Evolutionary conservation across 2,888 invertebrate genomes (phyloP).

Genomic region (Coremacera marginata): DNA sequence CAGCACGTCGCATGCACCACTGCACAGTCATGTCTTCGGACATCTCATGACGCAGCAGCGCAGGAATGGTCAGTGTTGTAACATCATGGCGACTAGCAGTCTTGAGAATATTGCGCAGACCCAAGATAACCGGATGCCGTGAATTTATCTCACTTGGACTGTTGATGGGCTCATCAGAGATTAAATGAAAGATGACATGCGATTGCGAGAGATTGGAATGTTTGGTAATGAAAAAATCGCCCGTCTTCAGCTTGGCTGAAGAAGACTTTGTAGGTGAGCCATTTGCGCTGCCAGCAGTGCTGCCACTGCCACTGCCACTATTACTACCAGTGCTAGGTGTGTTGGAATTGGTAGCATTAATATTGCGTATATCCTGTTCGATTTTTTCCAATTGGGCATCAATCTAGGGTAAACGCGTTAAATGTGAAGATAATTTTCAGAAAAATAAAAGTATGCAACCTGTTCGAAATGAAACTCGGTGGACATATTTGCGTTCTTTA

Average conservation of each 20-base stretch:
- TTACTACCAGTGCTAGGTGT: slow-evolving; percentile 53
- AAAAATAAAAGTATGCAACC: slow-evolving; percentile 44
- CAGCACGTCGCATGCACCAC: slow-evolving; percentile 97
- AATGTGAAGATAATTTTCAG: neutral
- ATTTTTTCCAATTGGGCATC: slow-evolving; percentile 87
- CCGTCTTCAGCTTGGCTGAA: slow-evolving; percentile 77
- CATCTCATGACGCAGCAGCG: slow-evolving; percentile 93
- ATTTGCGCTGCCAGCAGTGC: slow-evolving; percentile 52
- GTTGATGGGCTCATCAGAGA: slow-evolving; percentile 82
- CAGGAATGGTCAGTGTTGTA: slow-evolving; percentile 91
- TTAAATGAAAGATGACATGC: slow-evolving; percentile 96
- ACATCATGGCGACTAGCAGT: slow-evolving; percentile 96
- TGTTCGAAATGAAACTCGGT: slow-evolving; percentile 94
- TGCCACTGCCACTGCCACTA: slow-evolving; percentile 46
- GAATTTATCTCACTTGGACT: slow-evolving; percentile 90
- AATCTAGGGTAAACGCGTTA: slow-evolving; percentile 69
- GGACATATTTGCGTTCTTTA: slow-evolving; percentile 72
- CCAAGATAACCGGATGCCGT: slow-evolving; percentile 94
- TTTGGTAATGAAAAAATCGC: slow-evolving; percentile 87
- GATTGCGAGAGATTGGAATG: slow-evolving; percentile 96
- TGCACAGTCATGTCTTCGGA: slow-evolving; percentile 96
- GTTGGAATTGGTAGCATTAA: slow-evolving; percentile 51
- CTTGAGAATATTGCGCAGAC: slow-evolving; percentile 93
- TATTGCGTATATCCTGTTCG: slow-evolving; percentile 72
- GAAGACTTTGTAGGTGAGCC: slow-evolving; percentile 64